Evolutionary conservation across 2,797 vertebrate genomes (phyloP).

Genomic region (Protonibea diacanthus): DNA sequence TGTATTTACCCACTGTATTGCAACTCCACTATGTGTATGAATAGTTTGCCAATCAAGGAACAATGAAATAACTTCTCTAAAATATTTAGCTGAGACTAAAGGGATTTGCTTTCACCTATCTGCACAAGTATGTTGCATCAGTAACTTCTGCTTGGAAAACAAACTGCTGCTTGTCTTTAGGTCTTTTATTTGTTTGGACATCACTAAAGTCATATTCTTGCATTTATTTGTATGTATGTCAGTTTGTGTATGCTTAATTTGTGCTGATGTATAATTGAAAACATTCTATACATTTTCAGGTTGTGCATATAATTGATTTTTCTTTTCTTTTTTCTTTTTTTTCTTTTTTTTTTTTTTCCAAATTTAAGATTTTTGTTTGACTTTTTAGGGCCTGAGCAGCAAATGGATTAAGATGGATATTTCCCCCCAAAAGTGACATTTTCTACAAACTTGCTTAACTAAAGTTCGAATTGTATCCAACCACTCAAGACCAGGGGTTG

Average conservation of each 20-base stretch:
- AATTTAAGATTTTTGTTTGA: conserved; percentile 29
- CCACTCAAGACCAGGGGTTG: conserved; percentile 11
- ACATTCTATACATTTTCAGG: conserved; percentile 24
- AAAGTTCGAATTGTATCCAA: conserved; percentile 52
- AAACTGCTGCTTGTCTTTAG: conserved; percentile 49
- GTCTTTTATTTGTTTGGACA: conserved; percentile 49
- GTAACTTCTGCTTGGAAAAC: conserved; percentile 54
- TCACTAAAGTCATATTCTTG: conserved; percentile 47
- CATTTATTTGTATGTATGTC: conserved; percentile 40
- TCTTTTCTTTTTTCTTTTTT: neutral
- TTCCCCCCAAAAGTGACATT: conserved; percentile 39
- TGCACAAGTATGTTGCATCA: conserved; percentile 34
- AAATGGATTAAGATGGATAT: conserved; percentile 22
- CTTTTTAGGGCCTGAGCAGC: conserved; percentile 12
- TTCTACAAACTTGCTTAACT: conserved; percentile 58
- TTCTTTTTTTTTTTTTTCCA: conserved; percentile 17
- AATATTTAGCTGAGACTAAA: conserved; percentile 51
- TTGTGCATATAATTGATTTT: conserved; percentile 8
- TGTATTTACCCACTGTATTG: conserved; percentile 67
- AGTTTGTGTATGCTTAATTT: conserved; percentile 32
- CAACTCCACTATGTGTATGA: conserved; percentile 58
- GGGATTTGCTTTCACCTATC: conserved; percentile 36
- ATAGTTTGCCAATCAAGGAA: conserved; percentile 59
- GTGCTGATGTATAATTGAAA: conserved; percentile 26
- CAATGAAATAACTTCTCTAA: conserved; percentile 41